Conservation (phyloP, 2,113 vertebrate species). For the Pachyramphus minor region DNA sequence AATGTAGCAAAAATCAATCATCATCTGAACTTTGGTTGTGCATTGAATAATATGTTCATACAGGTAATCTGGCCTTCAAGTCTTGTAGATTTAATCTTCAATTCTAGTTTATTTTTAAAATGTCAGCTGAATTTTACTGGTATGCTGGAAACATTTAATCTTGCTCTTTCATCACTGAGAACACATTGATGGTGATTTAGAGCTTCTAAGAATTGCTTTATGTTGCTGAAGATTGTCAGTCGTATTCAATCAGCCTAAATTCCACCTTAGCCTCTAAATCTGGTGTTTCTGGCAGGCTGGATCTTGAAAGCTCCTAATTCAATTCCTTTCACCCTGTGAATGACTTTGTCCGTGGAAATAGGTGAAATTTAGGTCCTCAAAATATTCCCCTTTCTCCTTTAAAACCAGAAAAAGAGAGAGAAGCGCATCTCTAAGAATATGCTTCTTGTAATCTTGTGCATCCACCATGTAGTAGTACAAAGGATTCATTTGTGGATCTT, state of each 20-base stretch:
- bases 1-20: background rate
- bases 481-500: background rate
- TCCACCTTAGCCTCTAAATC: background rate
- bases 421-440: background rate
- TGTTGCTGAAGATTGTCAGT: background rate
- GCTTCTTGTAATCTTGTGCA: background rate
- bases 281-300: background rate
- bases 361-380: background rate
- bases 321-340: background rate
- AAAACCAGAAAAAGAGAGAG: background rate
- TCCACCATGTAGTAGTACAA: background rate
- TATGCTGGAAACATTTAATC: background rate
- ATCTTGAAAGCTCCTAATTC: background rate
- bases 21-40: background rate
- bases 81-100: background rate
- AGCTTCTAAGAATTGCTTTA: conserved; percentile 15
- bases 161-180: conserved; percentile 10
- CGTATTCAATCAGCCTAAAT: background rate
- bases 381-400: background rate
- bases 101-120: background rate
- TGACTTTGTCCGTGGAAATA: background rate
- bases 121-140: background rate
- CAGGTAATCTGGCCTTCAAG: background rate
- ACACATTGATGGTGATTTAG: conserved; percentile 13
- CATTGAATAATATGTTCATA: background rate